Evolutionary conservation across 2,113 vertebrate species (phyloP).

Genomic region (Hirundichthys speculiger): DNA sequence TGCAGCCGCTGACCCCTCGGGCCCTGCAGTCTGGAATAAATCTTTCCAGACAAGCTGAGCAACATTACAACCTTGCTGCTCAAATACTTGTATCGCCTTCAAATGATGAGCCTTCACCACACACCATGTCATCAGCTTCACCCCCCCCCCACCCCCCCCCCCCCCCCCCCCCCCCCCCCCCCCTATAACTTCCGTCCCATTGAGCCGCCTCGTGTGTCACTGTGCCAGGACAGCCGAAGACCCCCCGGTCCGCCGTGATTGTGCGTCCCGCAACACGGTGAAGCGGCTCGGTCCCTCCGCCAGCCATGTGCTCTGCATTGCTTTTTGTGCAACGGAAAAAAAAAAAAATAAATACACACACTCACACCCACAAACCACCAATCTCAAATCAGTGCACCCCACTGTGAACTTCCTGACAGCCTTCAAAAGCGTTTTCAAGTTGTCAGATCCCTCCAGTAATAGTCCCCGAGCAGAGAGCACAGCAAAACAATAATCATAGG

Average conservation of each 20-base stretch:
- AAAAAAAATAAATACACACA: constrained; percentile 15
- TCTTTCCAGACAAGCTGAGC: constrained; percentile 79
- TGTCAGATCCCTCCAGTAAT: constrained; percentile 90
- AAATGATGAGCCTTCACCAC: constrained; percentile 90
- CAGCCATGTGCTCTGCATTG: constrained; percentile 49
- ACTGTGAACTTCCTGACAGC: constrained; percentile 85
- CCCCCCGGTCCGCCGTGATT: constrained; percentile 87
- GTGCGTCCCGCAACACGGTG: constrained; percentile 91
- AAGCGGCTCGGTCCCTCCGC: constrained; percentile 84
- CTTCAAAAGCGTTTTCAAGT: constrained; percentile 88
- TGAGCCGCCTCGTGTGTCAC: constrained; percentile 79
- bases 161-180: constrained; percentile 73
- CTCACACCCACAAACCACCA: constrained; percentile 77
- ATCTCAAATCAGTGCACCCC: constrained; percentile 83
- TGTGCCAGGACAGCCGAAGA: constrained; percentile 80
- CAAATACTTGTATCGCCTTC: constrained; percentile 90
- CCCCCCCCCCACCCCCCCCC: constrained; percentile 75
- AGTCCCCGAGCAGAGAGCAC: constrained; percentile 81
- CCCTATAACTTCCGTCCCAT: constrained; percentile 88
- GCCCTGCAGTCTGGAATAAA: constrained; percentile 83
- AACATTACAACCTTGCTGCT: constrained; percentile 86
- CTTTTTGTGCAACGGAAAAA: constrained; percentile 47
- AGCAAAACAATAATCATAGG: constrained; percentile 67
- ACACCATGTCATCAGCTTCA: constrained; percentile 92
- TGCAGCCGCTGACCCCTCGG: constrained; percentile 81